These are phyloP conservation scores for Sula dactylatra DNA, from an alignment of 2,113 vertebrate species.

Conservation along the genomic window DNA sequence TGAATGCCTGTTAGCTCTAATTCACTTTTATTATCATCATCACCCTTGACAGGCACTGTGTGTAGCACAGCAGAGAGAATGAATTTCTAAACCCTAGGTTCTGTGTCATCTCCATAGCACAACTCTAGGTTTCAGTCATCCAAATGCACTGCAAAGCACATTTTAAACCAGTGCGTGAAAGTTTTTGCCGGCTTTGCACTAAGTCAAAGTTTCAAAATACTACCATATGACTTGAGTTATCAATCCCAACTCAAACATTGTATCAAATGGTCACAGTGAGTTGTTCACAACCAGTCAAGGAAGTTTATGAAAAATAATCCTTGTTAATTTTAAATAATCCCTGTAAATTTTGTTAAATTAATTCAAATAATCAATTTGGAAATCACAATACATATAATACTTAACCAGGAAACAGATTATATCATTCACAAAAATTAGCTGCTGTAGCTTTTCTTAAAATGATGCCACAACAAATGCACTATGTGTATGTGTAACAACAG, in stretches of 20 bases:
- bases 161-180: neutral
- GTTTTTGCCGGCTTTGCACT: neutral
- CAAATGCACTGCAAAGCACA: neutral
- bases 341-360: neutral
- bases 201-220: neutral
- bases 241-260: neutral
- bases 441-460: neutral
- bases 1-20: slow-evolving; percentile 22
- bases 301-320: neutral
- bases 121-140: neutral
- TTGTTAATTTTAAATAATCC: neutral
- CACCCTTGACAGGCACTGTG: neutral
- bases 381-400: neutral
- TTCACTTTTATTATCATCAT: neutral
- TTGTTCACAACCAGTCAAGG: neutral
- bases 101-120: neutral
- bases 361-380: neutral
- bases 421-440: neutral
- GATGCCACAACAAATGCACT: neutral
- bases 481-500: too few relatives aligned
- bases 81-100: neutral
- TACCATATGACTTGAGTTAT: neutral
- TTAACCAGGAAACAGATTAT: neutral
- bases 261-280: neutral
- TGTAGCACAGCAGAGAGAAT: neutral